Evolutionary conservation across 2,888 invertebrate genomes (phyloP).

Genomic region (Drosophila algonquin): DNA sequence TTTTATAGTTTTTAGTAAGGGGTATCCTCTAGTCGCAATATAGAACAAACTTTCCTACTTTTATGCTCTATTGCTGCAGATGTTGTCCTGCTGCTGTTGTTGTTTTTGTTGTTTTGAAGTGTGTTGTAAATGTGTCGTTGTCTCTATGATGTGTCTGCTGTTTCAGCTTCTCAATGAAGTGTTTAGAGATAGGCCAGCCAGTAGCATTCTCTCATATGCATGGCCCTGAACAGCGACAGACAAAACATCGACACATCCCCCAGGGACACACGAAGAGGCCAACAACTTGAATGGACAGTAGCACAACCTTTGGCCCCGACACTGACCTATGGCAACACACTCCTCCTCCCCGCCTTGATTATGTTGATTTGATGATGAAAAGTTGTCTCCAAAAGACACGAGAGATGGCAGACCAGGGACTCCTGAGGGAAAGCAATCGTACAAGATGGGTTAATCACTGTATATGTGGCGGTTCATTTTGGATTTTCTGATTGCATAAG

Average conservation of each 20-base stretch:
- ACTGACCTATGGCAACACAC: constrained; percentile 12
- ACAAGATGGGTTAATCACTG: background rate
- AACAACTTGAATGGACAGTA: constrained; percentile 3
- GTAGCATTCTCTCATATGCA: constrained; percentile 16
- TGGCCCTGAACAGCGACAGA: constrained; percentile 12
- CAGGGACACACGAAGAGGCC: constrained; percentile 2
- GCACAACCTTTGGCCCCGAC: constrained; percentile 1
- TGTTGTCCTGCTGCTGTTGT: constrained; percentile 2
- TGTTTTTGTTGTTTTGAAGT: constrained; percentile 28
- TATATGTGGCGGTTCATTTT: too few relatives aligned
- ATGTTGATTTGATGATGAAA: constrained; percentile 28
- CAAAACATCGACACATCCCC: constrained; percentile 1
- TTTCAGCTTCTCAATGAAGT: background rate
- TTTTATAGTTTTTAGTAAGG: too few relatives aligned
- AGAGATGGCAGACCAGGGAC: background rate
- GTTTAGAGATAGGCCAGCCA: background rate
- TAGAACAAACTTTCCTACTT: background rate
- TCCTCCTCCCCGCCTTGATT: background rate
- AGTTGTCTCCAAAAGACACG: background rate
- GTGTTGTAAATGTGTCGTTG: constrained; percentile 54
- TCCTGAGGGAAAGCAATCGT: background rate
- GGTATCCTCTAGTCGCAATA: background rate
- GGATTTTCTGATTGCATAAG: too few relatives aligned
- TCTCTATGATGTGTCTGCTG: constrained; percentile 48
- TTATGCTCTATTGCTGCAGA: background rate